Base-by-base conservation (phyloP, 2,113 vertebrate species). In the Lophius piscatorius region DNA sequence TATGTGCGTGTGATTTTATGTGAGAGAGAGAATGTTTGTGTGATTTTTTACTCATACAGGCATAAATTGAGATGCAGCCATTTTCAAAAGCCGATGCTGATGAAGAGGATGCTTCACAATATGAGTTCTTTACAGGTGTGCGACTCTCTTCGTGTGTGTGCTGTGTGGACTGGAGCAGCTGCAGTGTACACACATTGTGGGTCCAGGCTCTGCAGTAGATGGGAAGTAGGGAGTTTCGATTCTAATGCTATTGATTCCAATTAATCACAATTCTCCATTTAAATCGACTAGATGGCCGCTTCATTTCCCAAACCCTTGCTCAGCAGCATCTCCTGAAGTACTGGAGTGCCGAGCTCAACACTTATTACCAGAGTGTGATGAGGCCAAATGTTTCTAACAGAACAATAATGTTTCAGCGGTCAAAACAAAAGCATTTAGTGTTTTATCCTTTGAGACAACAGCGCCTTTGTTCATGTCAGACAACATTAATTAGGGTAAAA, bases 241-340 rank as follows among this genome's bases (percentile, higher is more conserved):
- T 68, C 60, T 51, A 70, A 77, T 41, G 1, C 47, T 57, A 87
- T 84, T 24, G 65, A 81, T 81, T 82, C 48, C 68, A 87, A 80
- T 91, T 87, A 88, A 88, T 89, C 88, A 83, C 87, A 69, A 81
- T 78, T 74, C 69, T 47, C 69, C 33, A 34, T 77, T 61, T 64
- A 74, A 76, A 83, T 85, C 22, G 74, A 78, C 80, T 58, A 49
- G 69, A 45, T 12, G 58, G 76, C 51, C 54, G 68, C 76, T 81
- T 86, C 70, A 75, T 87, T 74, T 81, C 81, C 68, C 74, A 73
- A 49, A 28, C 22, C 68, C 75, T 71, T 67, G 78, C 76, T 72
- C 73, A 76, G 65, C 76, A 66, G 31, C 68, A 48, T 70, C 62
- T 67, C 76, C 62, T 44, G 51, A 61, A 51, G 57, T 16, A 59